phyloP scores from a whole-genome alignment of 1,140 invertebrate species.

The Macrosteles quadrilineatus region DNA sequence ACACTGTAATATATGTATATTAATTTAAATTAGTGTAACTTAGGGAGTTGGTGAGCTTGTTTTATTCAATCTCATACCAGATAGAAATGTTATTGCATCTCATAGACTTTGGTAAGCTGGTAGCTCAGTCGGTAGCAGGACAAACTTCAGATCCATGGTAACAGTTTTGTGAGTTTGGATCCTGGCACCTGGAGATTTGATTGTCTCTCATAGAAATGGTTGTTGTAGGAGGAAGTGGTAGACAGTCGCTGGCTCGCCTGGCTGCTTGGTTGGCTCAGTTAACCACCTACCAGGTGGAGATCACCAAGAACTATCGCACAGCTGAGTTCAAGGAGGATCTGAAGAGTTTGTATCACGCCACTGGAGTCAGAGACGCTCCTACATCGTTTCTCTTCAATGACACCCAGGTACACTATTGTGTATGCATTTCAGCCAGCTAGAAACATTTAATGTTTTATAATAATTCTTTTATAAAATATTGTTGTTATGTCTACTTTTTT shows the following conservation, averaged over 20 bases:
- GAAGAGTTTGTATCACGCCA: slow-evolving; percentile 69
- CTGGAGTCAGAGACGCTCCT: slow-evolving; percentile 72
- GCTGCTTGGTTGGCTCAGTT: slow-evolving; percentile 79
- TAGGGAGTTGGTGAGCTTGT: too few relatives aligned
- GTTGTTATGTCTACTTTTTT: neutral
- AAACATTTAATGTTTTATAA: neutral
- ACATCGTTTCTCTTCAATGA: slow-evolving; percentile 82
- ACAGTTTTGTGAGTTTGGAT: too few relatives aligned
- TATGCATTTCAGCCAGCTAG: neutral
- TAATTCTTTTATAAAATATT: neutral
- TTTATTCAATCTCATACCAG: too few relatives aligned
- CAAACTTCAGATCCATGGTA: too few relatives aligned
- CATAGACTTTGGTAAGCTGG: too few relatives aligned
- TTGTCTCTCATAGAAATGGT: too few relatives aligned
- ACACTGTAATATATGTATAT: too few relatives aligned
- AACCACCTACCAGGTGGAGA: slow-evolving; percentile 73
- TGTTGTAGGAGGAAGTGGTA: slow-evolving; percentile 78
- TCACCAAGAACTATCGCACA: slow-evolving; percentile 73
- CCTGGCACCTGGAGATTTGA: too few relatives aligned
- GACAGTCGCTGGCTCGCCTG: slow-evolving; percentile 74
- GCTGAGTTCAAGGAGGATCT: slow-evolving; percentile 81
- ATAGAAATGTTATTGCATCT: too few relatives aligned
- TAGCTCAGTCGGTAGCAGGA: too few relatives aligned
- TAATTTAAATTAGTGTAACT: too few relatives aligned
- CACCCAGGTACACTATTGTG: slow-evolving; percentile 57